Base-by-base conservation (phyloP, 2,888 invertebrate species). In the Caenorhabditis plicata region DNA sequence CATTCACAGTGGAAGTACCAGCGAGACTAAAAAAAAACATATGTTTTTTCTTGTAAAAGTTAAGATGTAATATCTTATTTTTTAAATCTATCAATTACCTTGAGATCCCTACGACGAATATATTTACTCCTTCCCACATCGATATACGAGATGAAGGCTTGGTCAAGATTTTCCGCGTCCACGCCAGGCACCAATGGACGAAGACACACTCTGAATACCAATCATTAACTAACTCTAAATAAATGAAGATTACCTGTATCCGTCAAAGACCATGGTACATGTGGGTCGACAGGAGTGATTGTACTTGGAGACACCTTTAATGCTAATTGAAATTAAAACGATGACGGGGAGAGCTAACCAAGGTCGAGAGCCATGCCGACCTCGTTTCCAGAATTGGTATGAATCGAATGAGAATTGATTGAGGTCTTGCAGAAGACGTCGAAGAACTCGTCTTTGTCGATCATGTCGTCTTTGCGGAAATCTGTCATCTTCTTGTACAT, bases 381-480 rank as follows among this genome's bases (percentile, higher is more conserved):
- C 38, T 80, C 79, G 29, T 54, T 64, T 5, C 79, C 80, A 9
- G 70, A 69, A 55, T 71, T 79, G 2, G 75, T 77, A 44, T 78
- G 77, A 29, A 80, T 72, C 31, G 71, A 71, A 53, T 80, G 80
- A 19, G 78, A 79, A 61, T 80, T 80, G 64, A 80, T 78, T 15
- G 74, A 63, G 2, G 65, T 55, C 49, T 71, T 73, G 57, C 80
- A 78, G 67, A 78, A 80, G 17, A 80, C 44, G 32, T 66, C 55
- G 44, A 74, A 74, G 44, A 75, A 73, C 13, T 47, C 31, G 11
- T 62, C 73, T 48, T 69, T 67, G 17, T 61, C 60, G 29, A 68
- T 48, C 66, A 71, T 65, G 23, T 74, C 71, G 8, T 68, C 66
- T 43, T 54, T 69, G 20, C 75, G 60, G 52, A 75, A 77, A 3